phyloP scores from a whole-genome alignment of 2,888 invertebrate genomes.

The Acleris sparsana region DNA sequence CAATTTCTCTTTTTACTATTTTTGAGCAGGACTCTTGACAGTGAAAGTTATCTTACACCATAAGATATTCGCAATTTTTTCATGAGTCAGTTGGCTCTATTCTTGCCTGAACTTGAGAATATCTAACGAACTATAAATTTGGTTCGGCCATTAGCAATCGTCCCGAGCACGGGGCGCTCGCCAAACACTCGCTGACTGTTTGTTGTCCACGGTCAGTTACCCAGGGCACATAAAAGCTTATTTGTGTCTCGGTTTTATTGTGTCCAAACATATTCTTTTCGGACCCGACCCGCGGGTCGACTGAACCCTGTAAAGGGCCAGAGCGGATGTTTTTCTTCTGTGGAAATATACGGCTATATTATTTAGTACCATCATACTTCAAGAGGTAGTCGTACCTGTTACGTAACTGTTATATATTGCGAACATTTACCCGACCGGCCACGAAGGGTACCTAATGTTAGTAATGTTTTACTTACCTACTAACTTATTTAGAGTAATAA shows the following conservation, averaged over 20 bases:
- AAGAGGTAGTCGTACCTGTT: too few relatives aligned
- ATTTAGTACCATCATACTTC: neutral
- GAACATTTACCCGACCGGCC: neutral
- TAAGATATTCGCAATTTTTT: too few relatives aligned
- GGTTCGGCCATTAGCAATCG: conserved; percentile 47
- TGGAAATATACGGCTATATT: neutral
- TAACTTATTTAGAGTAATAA: too few relatives aligned
- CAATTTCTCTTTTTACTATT: too few relatives aligned
- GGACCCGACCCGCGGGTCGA: conserved; percentile 24
- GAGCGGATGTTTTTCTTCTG: conserved; percentile 6
- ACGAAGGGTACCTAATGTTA: too few relatives aligned
- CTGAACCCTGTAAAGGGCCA: conserved; percentile 18
- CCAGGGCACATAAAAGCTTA: conserved; percentile 67
- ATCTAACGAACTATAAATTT: conserved; percentile 66
- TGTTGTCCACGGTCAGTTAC: conserved; percentile 80
- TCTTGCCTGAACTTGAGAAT: conserved; percentile 27
- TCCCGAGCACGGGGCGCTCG: conserved; percentile 41
- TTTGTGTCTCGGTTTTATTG: conserved; percentile 59
- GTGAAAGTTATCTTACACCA: too few relatives aligned
- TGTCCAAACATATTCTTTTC: conserved; percentile 53
- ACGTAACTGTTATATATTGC: neutral
- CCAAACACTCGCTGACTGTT: conserved; percentile 60
- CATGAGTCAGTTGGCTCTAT: neutral
- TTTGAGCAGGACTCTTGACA: too few relatives aligned
- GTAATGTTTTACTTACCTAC: too few relatives aligned